A percentile compares a stretch with the other conserved stretches of the same genome.
Conservation (phyloP, 2,113 vertebrate species). For the Myanophis thanlyinensis region DNA sequence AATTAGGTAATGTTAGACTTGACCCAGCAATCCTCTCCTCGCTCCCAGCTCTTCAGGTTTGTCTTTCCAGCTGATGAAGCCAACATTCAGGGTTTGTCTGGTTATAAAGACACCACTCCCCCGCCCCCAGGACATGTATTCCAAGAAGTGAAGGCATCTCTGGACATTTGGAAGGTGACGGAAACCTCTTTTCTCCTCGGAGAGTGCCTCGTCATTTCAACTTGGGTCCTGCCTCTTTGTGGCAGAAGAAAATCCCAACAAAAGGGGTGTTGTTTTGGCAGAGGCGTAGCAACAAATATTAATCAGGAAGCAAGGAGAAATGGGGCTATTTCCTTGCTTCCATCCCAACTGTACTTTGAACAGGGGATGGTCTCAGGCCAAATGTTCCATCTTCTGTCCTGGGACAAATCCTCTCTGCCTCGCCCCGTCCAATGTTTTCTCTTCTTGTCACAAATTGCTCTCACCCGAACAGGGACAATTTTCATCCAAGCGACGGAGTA, state of each 20-base stretch:
- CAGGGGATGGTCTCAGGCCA: background rate
- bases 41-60: background rate
- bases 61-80: background rate
- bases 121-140: accelerated
- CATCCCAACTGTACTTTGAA: background rate
- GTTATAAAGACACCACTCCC: background rate
- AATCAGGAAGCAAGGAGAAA: background rate
- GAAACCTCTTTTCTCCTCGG: background rate
- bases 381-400: background rate
- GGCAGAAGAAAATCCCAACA: background rate
- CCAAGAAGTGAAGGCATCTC: background rate
- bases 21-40: background rate
- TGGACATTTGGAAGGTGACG: background rate
- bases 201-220: background rate
- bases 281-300: background rate
- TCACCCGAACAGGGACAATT: background rate
- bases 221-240: background rate
- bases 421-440: background rate
- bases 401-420: background rate
- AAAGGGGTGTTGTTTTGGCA: background rate
- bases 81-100: background rate
- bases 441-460: background rate
- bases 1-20: background rate
- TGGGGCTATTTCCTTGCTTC: background rate
- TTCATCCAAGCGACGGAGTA: background rate